phyloP scores from a whole-genome alignment of 2,888 invertebrate species.

The Cheilosia vernalis region DNA sequence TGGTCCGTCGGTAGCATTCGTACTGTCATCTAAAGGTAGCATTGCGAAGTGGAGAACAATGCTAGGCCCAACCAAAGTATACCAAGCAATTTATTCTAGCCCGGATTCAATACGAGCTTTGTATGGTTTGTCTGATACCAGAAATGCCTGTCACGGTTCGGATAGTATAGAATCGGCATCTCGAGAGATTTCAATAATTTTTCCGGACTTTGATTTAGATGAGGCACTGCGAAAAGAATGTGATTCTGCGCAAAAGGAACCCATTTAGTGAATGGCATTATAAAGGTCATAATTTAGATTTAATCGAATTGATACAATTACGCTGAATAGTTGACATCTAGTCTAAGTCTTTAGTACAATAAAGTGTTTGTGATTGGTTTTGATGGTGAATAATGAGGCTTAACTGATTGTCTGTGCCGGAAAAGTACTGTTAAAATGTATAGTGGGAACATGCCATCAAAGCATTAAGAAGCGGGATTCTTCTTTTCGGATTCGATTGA shows the following conservation, averaged over 20 bases:
- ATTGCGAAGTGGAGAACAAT: conserved; percentile 91
- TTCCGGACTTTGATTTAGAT: conserved; percentile 88
- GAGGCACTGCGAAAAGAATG: conserved; percentile 29
- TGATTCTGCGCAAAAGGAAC: not conserved
- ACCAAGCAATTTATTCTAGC: conserved; percentile 89
- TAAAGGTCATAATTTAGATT: not conserved
- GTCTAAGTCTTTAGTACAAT: conserved; percentile 27
- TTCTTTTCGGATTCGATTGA: too few relatives aligned
- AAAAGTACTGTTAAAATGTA: too few relatives aligned
- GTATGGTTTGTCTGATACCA: conserved; percentile 96
- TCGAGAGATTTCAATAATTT: conserved; percentile 92
- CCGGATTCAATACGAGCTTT: conserved; percentile 91
- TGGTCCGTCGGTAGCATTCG: conserved; percentile 92
- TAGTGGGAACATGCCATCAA: too few relatives aligned
- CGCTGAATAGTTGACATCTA: not conserved
- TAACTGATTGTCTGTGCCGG: too few relatives aligned
- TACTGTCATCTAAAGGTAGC: conserved; percentile 90
- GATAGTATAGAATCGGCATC: conserved; percentile 89
- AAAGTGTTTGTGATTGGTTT: conserved; percentile 36
- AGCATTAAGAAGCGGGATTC: too few relatives aligned
- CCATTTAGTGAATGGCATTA: too few relatives aligned
- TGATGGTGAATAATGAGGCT: not conserved
- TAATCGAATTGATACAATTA: not conserved
- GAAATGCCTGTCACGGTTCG: conserved; percentile 97
- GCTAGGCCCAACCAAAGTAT: conserved; percentile 96